These are phyloP conservation scores for Channa maculata DNA, from an alignment of 2,113 vertebrate species.

Conservation along the genomic window DNA sequence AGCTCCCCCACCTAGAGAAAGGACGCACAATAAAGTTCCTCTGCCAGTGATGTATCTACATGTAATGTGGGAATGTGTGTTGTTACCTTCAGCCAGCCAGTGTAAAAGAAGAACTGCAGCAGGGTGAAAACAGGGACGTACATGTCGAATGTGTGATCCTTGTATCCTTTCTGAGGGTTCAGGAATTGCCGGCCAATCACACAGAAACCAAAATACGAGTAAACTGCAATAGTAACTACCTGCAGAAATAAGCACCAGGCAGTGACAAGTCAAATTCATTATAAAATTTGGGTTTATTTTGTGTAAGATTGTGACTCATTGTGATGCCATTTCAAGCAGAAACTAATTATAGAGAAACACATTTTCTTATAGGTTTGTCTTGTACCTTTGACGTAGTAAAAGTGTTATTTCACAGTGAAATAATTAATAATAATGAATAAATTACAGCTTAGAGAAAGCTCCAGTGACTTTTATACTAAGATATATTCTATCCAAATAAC, in stretches of 20 bases:
- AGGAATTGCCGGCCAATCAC: slow-evolving; percentile 90
- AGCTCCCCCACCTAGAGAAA: slow-evolving; percentile 88
- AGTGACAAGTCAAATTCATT: background rate
- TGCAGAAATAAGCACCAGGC: slow-evolving; percentile 44
- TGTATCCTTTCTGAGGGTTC: slow-evolving; percentile 78
- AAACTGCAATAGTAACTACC: slow-evolving; percentile 91
- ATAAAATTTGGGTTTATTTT: background rate
- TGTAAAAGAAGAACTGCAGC: slow-evolving; percentile 94
- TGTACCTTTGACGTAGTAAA: no score
- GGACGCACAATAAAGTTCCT: background rate
- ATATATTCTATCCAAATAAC: no score
- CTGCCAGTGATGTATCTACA: background rate
- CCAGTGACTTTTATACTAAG: no score
- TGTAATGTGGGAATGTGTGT: background rate
- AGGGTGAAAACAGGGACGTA: slow-evolving; percentile 90
- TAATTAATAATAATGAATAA: no score
- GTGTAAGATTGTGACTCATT: no score
- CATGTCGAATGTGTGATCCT: slow-evolving; percentile 83
- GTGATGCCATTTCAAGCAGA: no score
- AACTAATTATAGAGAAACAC: no score
- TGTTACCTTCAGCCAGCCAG: slow-evolving; percentile 90
- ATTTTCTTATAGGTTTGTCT: no score
- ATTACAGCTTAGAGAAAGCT: no score
- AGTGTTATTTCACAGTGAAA: no score
- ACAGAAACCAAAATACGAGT: slow-evolving; percentile 90